These are phyloP conservation scores for Polyommatus iphigenia DNA, from an alignment of 2,888 invertebrate genomes.

Conservation along the genomic window DNA sequence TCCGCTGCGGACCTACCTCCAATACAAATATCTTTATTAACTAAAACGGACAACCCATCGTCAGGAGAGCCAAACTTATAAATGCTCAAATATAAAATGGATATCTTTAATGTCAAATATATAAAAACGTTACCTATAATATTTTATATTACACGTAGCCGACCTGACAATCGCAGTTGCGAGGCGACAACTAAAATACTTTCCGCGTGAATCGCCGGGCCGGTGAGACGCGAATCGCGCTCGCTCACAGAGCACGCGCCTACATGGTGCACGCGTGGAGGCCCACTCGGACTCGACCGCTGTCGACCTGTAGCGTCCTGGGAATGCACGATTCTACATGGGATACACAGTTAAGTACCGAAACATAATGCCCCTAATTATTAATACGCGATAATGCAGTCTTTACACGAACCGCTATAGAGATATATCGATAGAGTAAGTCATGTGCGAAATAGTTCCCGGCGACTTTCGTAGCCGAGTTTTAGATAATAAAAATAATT, in stretches of 20 bases:
- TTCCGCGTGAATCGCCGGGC: slow-evolving; percentile 42
- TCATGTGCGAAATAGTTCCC: slow-evolving; percentile 40
- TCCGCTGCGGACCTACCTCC: slow-evolving; percentile 39
- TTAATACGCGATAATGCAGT: slow-evolving; percentile 35
- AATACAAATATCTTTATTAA: slow-evolving; percentile 71
- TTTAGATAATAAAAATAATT: slow-evolving; percentile 75
- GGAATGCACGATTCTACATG: slow-evolving; percentile 77
- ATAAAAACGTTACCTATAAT: slow-evolving; percentile 55
- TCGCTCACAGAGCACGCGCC: slow-evolving; percentile 71
- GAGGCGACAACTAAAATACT: slow-evolving; percentile 51
- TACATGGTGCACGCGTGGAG: slow-evolving; percentile 74
- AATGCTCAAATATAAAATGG: slow-evolving; percentile 67
- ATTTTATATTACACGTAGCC: slow-evolving; percentile 59
- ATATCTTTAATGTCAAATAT: slow-evolving; percentile 66
- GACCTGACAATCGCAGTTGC: slow-evolving; percentile 57
- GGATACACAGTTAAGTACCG: slow-evolving; percentile 77
- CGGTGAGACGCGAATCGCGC: neutral
- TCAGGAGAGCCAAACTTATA: slow-evolving; percentile 69
- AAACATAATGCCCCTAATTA: slow-evolving; percentile 65
- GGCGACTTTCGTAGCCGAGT: slow-evolving; percentile 56
- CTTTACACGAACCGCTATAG: slow-evolving; percentile 15
- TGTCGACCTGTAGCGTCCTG: slow-evolving; percentile 73
- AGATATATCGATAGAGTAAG: slow-evolving; percentile 29
- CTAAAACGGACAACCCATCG: slow-evolving; percentile 67
- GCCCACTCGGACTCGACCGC: slow-evolving; percentile 70